Evolutionary conservation across 2,888 invertebrate genomes (phyloP).

Genomic region (Aphidius colemani): DNA sequence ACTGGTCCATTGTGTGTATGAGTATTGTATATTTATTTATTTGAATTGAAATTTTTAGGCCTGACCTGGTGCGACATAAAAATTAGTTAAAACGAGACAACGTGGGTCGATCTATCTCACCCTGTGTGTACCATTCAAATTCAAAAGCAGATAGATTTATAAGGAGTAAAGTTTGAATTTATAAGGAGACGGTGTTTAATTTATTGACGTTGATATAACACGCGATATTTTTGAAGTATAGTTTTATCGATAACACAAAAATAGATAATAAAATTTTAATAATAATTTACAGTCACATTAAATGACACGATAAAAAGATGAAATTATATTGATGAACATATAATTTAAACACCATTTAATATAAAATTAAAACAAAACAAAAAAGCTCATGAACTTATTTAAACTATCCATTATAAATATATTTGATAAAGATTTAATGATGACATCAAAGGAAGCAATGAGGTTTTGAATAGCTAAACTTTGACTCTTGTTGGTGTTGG

Average conservation of each 20-base stretch:
- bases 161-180: constrained; percentile 58
- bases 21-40: too few species aligned
- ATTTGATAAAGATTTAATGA: constrained; percentile 8
- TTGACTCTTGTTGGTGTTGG: constrained; percentile 6
- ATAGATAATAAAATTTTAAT: too few species aligned
- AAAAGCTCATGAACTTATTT: constrained; percentile 5
- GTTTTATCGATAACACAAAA: constrained; percentile 48
- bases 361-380: too few species aligned
- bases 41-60: not conserved
- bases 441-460: constrained; percentile 20
- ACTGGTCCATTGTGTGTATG: constrained; percentile 32
- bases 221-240: constrained; percentile 52
- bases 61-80: constrained; percentile 44
- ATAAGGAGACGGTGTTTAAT: constrained; percentile 51
- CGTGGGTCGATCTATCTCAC: constrained; percentile 54
- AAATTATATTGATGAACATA: too few species aligned
- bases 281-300: too few species aligned
- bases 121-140: constrained; percentile 32
- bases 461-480: constrained; percentile 17
- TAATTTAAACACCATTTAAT: too few species aligned
- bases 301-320: too few species aligned
- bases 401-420: constrained; percentile 7
- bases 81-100: constrained; percentile 57
- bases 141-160: constrained; percentile 51
- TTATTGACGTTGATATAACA: constrained; percentile 58